Evolutionary conservation across 2,888 invertebrate genomes (phyloP).

Genomic region (Sinotaia quadrata): DNA sequence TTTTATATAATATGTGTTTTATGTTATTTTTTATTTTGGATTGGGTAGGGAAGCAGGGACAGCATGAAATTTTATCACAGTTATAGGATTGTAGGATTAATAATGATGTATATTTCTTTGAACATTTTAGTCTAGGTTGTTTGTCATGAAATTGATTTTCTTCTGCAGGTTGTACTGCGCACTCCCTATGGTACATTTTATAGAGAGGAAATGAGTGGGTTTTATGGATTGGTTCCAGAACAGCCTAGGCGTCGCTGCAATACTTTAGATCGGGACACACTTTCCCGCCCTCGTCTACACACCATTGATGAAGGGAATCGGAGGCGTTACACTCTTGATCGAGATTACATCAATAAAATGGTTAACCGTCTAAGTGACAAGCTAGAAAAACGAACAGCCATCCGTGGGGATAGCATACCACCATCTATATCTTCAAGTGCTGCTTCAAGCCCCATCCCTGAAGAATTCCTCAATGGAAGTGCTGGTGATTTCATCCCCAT

Average conservation of each 20-base stretch:
- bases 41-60: too few relatives aligned
- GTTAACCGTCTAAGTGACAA: slow-evolving; percentile 56
- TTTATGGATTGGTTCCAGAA: slow-evolving; percentile 56
- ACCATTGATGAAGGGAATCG: slow-evolving; percentile 62
- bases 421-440: slow-evolving; percentile 59
- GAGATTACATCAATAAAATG: slow-evolving; percentile 63
- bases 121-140: too few relatives aligned
- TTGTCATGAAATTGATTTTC: too few relatives aligned
- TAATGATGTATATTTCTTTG: too few relatives aligned
- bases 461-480: slow-evolving; percentile 39
- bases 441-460: slow-evolving; percentile 61
- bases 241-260: slow-evolving; percentile 61
- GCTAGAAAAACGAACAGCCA: slow-evolving; percentile 52
- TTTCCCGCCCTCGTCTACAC: slow-evolving; percentile 59
- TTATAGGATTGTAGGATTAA: too few relatives aligned
- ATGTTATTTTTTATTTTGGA: too few relatives aligned
- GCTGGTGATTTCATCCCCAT: slow-evolving; percentile 59
- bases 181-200: slow-evolving; percentile 65
- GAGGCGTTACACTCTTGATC: slow-evolving; percentile 59
- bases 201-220: slow-evolving; percentile 58
- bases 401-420: slow-evolving; percentile 58
- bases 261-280: slow-evolving; percentile 61
- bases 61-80: too few relatives aligned
- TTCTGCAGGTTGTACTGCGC: slow-evolving; percentile 54
- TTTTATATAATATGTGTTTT: too few relatives aligned